A percentile compares a stretch with the other conserved stretches of the same genome.
These are phyloP conservation scores for Trematomus loennbergii DNA, from an alignment of 2,113 vertebrate genomes.

Conservation along the genomic window DNA sequence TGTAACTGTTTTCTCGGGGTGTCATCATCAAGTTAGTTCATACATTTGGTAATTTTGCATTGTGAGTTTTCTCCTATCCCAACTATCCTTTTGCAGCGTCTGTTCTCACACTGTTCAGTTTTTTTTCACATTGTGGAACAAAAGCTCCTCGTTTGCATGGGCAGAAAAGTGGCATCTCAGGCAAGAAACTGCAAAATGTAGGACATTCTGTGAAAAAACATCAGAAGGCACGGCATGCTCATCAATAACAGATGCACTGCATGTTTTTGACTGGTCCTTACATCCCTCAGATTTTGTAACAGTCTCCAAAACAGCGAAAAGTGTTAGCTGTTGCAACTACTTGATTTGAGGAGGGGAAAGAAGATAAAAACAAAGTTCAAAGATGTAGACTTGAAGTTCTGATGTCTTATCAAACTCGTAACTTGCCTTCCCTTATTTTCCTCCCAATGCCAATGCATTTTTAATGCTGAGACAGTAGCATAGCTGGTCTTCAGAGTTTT, in stretches of 20 bases:
- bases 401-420: constrained; percentile 76
- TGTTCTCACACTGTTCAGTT: constrained; percentile 47
- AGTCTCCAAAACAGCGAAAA: constrained; percentile 63
- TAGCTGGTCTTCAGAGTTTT: constrained; percentile 75
- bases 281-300: constrained; percentile 77
- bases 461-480: constrained; percentile 80
- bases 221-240: constrained; percentile 66
- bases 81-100: constrained; percentile 45
- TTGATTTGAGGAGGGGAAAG: constrained; percentile 68
- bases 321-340: constrained; percentile 61
- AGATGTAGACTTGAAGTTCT: constrained; percentile 75
- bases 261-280: constrained; percentile 73
- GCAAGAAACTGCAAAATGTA: constrained; percentile 66
- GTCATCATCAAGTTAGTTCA: constrained; percentile 1
- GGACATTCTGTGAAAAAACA: constrained; percentile 73
- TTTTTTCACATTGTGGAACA: constrained; percentile 63
- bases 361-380: constrained; percentile 68
- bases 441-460: constrained; percentile 73
- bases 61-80: constrained; percentile 32
- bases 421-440: constrained; percentile 57
- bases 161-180: constrained; percentile 51
- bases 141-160: constrained; percentile 64
- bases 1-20: background rate
- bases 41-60: constrained; percentile 37
- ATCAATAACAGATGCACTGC: constrained; percentile 75